phyloP scores from a whole-genome alignment of 1,140 invertebrate species.

The Contarinia nasturtii region DNA sequence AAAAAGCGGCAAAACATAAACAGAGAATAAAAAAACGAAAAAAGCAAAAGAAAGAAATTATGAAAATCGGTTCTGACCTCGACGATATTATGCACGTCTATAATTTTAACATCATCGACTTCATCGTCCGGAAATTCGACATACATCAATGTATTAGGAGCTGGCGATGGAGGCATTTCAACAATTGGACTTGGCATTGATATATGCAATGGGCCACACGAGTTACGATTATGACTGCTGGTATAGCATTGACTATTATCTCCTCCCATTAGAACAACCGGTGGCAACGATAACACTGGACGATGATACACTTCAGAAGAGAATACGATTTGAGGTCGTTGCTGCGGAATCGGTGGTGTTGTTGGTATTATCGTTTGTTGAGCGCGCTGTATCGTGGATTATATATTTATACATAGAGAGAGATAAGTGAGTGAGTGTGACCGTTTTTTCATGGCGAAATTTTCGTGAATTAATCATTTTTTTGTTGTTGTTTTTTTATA shows the following conservation, averaged over 20 bases:
- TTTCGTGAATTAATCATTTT: too few species aligned
- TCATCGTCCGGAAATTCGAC: conserved; percentile 55
- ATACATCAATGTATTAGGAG: conserved; percentile 14
- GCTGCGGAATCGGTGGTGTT: conserved; percentile 3
- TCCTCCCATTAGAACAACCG: conserved; percentile 18
- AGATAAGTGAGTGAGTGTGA: too few species aligned
- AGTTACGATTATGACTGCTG: background rate
- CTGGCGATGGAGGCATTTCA: conserved; percentile 14
- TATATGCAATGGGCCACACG: too few species aligned
- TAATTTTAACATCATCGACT: conserved; percentile 23
- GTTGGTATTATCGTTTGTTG: conserved; percentile 4
- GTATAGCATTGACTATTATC: background rate
- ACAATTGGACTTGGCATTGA: conserved; percentile 10
- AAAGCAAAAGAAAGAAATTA: conserved; percentile 7
- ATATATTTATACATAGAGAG: too few species aligned
- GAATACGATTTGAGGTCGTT: conserved; percentile 1
- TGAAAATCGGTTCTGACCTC: conserved; percentile 18
- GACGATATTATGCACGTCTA: conserved; percentile 10
- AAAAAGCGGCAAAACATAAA: conserved; percentile 2
- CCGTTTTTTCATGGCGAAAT: too few species aligned
- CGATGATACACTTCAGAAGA: conserved; percentile 16
- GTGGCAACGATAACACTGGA: conserved; percentile 20
- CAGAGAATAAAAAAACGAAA: conserved; percentile 2
- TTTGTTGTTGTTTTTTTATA: too few species aligned
- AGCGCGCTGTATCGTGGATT: too few species aligned